Base-by-base conservation (phyloP, 2,888 invertebrate genomes). In the Agriopis marginaria region DNA sequence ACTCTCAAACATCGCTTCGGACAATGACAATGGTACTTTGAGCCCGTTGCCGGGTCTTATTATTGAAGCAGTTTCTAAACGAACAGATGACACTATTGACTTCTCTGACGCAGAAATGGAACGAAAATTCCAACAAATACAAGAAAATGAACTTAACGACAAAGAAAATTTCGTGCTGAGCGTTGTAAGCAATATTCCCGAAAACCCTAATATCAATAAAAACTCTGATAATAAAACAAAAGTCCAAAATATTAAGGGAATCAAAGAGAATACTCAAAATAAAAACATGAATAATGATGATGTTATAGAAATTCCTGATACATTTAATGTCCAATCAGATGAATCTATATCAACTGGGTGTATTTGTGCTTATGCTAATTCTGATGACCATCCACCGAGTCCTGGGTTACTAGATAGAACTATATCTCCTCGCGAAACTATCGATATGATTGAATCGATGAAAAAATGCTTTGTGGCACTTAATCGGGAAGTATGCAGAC, bases 11-110 rank as follows among this genome's bases (percentile, higher is more conserved):
- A 42, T 23, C 45, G 6, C 12, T 17, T 49, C 59, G 5, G 68
- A 63, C 8, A 70, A 64, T 12, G 77, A 82, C 50, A 79, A 39
- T 17, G 40, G 82, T 75, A 85, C 87, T 14, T 77, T 79, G 55
- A 91, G 92, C 75, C 89, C 92, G 7, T 77, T 93, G 49, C 92
- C 93, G 0, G 88, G 83, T 0, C 79, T 93, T 11, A 72, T 89
- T 5, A 84, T 92, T 32, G 93, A 93, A 82, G 74, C 81, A 9
- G 78, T 79, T 1, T 72, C 74, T 0, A 51, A 50, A 1, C 59
- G 62, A 7, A 75, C 76, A 64, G 78, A 85, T 8, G 81, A 85
- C 17, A 64, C 62, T 0, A 79, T 84, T 61, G 87, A 87, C 64
- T 83, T 85, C 0, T 53, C 88, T 10, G 79, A 81, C 1, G 77